Percentiles rank a stretch among this genome's conserved stretches.
Evolutionary conservation across 1,140 invertebrate species (phyloP).

Genomic region (Cydia fagiglandana): DNA sequence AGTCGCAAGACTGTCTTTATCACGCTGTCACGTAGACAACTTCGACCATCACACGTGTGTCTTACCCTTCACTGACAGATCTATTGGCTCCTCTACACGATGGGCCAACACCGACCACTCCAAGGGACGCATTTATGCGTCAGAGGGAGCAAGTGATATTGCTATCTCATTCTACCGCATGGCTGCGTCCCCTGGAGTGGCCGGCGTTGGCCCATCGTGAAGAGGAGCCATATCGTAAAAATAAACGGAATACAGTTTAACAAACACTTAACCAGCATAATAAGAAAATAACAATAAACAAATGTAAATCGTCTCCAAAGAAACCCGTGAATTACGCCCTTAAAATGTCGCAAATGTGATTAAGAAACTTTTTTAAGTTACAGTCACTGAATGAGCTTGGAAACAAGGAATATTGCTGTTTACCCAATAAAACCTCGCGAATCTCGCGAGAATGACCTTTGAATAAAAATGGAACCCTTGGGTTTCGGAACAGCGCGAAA

Average conservation of each 20-base stretch:
- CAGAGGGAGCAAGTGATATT: too few relatives aligned
- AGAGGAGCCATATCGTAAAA: too few relatives aligned
- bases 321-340: constrained; percentile 17
- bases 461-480: constrained; percentile 23
- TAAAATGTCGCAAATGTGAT: constrained; percentile 11
- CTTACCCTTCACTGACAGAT: not conserved
- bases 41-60: too few relatives aligned
- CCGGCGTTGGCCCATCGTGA: too few relatives aligned
- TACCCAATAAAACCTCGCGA: constrained; percentile 25
- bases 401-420: constrained; percentile 26
- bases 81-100: too few relatives aligned
- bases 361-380: constrained; percentile 8
- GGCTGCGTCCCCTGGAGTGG: too few relatives aligned
- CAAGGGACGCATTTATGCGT: too few relatives aligned
- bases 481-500: not conserved
- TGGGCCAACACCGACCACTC: too few relatives aligned
- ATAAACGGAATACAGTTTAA: not conserved
- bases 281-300: not conserved
- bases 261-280: not conserved
- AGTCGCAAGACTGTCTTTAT: not conserved
- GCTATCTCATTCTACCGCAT: too few relatives aligned
- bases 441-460: constrained; percentile 24
- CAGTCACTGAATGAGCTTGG: not conserved
- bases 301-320: not conserved
- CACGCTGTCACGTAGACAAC: not conserved